Evolutionary conservation across 2,113 vertebrate genomes (phyloP).

Genomic region (Austrofundulus limnaeus): DNA sequence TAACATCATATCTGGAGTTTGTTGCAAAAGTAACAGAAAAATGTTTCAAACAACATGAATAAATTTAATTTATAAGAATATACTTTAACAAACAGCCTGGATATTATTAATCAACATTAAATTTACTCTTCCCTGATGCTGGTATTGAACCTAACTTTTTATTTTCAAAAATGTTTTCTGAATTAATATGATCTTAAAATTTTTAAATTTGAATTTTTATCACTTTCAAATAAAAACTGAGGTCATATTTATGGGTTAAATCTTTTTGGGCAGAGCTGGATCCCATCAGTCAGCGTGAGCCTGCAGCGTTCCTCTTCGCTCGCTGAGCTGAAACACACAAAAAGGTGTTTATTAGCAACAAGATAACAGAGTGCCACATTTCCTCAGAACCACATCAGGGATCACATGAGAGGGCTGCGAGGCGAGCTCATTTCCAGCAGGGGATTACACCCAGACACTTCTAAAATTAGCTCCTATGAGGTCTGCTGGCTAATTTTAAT

Average conservation of each 20-base stretch:
- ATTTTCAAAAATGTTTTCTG: too few species aligned
- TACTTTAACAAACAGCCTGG: too few species aligned
- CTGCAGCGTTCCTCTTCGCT: constrained; percentile 41
- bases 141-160: too few species aligned
- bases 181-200: too few species aligned
- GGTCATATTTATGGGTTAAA: constrained; percentile 8
- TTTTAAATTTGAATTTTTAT: too few species aligned
- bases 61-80: too few species aligned
- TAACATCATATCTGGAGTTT: too few species aligned
- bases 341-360: constrained; percentile 67
- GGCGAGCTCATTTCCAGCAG: constrained; percentile 46
- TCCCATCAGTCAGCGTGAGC: constrained; percentile 31
- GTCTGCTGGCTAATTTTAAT: constrained; percentile 48
- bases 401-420: constrained; percentile 34
- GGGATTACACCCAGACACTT: constrained; percentile 44
- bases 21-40: too few species aligned
- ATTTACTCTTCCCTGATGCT: too few species aligned
- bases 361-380: constrained; percentile 40
- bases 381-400: constrained; percentile 42
- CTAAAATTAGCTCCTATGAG: constrained; percentile 47
- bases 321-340: constrained; percentile 66
- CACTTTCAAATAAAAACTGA: background rate
- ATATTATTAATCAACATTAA: too few species aligned
- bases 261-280: constrained; percentile 60
- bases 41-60: too few species aligned